These are phyloP conservation scores for Pleuronectes platessa DNA, from an alignment of 2,113 vertebrate species.

Conservation along the genomic window DNA sequence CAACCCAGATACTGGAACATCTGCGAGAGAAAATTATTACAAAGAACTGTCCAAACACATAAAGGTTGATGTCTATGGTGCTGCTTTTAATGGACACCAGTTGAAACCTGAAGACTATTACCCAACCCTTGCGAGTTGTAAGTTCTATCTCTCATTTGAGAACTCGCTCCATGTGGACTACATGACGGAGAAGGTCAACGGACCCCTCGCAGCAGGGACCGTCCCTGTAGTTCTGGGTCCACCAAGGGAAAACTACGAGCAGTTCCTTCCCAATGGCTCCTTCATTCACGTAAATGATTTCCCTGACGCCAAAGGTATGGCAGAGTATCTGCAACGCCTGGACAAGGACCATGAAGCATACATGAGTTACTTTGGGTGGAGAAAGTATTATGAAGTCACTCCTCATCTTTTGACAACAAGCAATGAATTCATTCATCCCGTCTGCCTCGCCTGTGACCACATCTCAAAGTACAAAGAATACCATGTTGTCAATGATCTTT, in stretches of 20 bases:
- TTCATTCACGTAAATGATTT: slow-evolving; percentile 92
- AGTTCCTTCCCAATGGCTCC: slow-evolving; percentile 87
- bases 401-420: slow-evolving; percentile 52
- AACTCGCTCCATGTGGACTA: slow-evolving; percentile 91
- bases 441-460: slow-evolving; percentile 1
- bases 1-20: slow-evolving; percentile 72
- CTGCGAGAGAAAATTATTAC: slow-evolving; percentile 86
- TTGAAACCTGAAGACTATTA: slow-evolving; percentile 85
- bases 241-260: slow-evolving; percentile 90
- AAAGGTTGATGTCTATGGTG: slow-evolving; percentile 84
- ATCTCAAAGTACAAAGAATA: background rate
- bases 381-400: slow-evolving; percentile 85
- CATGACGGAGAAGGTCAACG: slow-evolving; percentile 90
- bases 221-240: slow-evolving; percentile 90
- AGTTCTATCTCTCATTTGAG: slow-evolving; percentile 92
- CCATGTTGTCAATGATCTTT: background rate
- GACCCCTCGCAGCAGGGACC: slow-evolving; percentile 84
- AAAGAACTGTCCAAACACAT: slow-evolving; percentile 86
- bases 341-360: slow-evolving; percentile 85
- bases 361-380: slow-evolving; percentile 88
- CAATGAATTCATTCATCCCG: background rate
- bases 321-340: slow-evolving; percentile 85
- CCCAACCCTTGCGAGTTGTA: slow-evolving; percentile 85
- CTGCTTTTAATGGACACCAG: slow-evolving; percentile 77
- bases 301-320: slow-evolving; percentile 85